Conservation (phyloP, 2,113 vertebrate genomes). For the Mormoops blainvillei region DNA sequence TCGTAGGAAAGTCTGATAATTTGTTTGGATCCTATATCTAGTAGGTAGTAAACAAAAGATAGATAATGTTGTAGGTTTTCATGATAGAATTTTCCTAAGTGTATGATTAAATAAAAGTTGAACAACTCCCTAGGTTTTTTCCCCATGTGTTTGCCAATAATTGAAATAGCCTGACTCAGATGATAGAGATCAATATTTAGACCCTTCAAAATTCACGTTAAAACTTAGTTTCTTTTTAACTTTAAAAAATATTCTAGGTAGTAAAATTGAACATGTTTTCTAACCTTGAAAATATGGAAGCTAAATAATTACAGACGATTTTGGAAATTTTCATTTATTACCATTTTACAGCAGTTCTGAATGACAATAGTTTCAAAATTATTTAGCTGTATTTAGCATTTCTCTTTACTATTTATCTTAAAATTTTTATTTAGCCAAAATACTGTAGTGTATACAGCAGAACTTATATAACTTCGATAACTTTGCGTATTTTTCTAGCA, state of each 20-base stretch:
- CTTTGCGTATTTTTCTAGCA: background rate
- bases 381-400: background rate
- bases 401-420: constrained; percentile 14
- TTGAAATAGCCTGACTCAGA: background rate
- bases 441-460: background rate
- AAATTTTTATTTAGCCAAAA: background rate
- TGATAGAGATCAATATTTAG: background rate
- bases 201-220: background rate
- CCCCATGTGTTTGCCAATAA: background rate
- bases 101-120: background rate
- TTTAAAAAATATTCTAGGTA: background rate
- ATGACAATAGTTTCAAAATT: constrained; percentile 14
- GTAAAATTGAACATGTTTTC: background rate
- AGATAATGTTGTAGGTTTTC: background rate
- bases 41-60: background rate
- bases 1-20: background rate
- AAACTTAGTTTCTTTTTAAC: constrained; percentile 24
- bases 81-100: background rate
- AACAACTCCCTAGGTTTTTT: background rate
- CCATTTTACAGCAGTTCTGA: background rate
- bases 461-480: background rate
- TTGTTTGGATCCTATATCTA: background rate
- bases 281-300: constrained; percentile 12
- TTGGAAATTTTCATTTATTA: constrained; percentile 3
- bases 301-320: constrained; percentile 21